Base-by-base conservation (phyloP, 2,888 invertebrate species). In the Gonocerus acuteangulatus region DNA sequence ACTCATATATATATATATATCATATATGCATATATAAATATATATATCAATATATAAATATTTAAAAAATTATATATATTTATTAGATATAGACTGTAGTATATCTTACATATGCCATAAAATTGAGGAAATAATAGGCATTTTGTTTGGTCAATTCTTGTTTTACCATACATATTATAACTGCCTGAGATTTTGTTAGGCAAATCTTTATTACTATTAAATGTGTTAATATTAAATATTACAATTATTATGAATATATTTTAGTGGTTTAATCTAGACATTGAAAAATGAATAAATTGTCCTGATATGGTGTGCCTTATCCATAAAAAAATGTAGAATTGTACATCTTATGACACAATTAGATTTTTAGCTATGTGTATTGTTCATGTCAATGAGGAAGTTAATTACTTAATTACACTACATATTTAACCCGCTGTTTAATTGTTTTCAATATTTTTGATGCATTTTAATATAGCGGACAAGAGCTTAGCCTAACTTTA, bases 291-390 rank as follows among this genome's bases (percentile, higher is more conserved):
- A 44, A 54, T 48, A 64, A 66, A 64, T 66, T 67, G 67, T 67
- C 67, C 67, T 68, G 65, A 66, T 62, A 66, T 65, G 66, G 66
- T 67, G 67, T 68, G 67, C 67, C 67, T 68, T 68, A 68, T 65
- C 67, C 67, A 64, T 63, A 59, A 61, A 36, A 48, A 59, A 62
- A 58, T 36, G 61, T 66, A 66, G 66, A 64, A 58, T 51, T 59
- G 61, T 61, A 61, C 45, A 57, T 63, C 63, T 58, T 61, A 60
- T 58, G 57, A 61, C 56, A 49, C 44, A 57, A 48, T 60, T 63
- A 63, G 63, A 60, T 54, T 63, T 48, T 60, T 63, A 63, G 63
- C 39, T 54, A 54, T 60, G 60, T 56, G 60, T 60, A 60, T 60
- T 54, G 60, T 60, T 59, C 32, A 51, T 51, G 51, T 51, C 51